Conservation (phyloP, 2,113 vertebrate genomes). For the Prolemur simus region DNA sequence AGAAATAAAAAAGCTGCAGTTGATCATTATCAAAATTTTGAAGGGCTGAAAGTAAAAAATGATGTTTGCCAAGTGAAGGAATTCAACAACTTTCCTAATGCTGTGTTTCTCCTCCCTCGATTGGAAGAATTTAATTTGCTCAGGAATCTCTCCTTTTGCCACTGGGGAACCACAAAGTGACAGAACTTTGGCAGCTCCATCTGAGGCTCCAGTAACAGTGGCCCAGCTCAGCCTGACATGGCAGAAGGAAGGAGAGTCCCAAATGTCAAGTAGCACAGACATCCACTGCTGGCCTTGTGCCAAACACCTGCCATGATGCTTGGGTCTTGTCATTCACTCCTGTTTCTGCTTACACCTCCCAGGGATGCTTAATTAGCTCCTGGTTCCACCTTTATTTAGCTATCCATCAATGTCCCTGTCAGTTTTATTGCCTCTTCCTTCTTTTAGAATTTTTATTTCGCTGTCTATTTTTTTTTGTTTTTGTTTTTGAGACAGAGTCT, state of each 20-base stretch:
- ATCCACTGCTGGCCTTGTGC: neutral
- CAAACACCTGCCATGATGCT: neutral
- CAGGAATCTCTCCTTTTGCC: neutral
- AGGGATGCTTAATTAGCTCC: slow-evolving; percentile 54
- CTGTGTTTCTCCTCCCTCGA: neutral
- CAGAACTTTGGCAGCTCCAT: neutral
- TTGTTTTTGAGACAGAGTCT: too few relatives aligned
- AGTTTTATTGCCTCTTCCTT: slow-evolving; percentile 56
- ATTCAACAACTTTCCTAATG: too few relatives aligned
- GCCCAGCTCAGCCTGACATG: neutral
- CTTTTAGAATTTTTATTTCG: slow-evolving; percentile 40
- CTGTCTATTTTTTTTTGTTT: slow-evolving; percentile 34
- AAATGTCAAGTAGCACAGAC: neutral
- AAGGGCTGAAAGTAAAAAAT: neutral
- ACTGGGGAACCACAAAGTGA: neutral
- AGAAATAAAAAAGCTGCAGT: neutral
- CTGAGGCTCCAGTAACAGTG: neutral
- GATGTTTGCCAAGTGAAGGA: neutral
- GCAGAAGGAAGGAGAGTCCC: too few relatives aligned
- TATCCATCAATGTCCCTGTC: slow-evolving; percentile 70
- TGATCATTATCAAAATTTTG: neutral
- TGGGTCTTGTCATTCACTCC: slow-evolving; percentile 45
- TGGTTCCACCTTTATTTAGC: neutral
- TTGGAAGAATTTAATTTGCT: neutral
- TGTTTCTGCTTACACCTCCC: neutral